phyloP scores from a whole-genome alignment of 2,113 vertebrate species.

The Mustelus asterias region DNA sequence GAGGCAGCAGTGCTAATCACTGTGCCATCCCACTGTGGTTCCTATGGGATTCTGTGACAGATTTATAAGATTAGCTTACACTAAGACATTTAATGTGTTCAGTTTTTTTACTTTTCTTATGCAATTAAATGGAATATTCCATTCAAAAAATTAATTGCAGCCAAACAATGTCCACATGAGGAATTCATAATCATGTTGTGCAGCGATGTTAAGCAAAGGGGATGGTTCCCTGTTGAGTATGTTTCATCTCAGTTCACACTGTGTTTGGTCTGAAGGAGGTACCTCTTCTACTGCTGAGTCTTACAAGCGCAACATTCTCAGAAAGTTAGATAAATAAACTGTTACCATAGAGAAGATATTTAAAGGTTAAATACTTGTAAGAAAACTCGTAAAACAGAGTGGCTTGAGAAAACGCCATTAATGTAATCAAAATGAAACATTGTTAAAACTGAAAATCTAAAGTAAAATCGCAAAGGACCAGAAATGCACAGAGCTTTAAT shows the following conservation, averaged over 20 bases:
- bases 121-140: background rate
- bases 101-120: background rate
- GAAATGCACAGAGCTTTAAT: background rate
- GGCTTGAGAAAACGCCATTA: background rate
- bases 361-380: background rate
- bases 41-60: background rate
- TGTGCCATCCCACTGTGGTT: background rate
- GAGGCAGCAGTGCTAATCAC: too few species aligned
- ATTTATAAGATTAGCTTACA: background rate
- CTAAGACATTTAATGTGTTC: background rate
- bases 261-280: background rate
- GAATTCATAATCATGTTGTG: background rate
- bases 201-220: background rate
- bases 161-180: background rate
- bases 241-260: background rate
- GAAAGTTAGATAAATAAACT: background rate
- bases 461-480: background rate
- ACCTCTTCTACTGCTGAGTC: background rate
- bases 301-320: background rate
- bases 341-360: background rate
- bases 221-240: background rate
- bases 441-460: background rate
- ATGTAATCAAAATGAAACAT: background rate
- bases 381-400: background rate
- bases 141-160: background rate